Conservation (phyloP, 2,113 vertebrate genomes). For the Embiotoca jacksoni region DNA sequence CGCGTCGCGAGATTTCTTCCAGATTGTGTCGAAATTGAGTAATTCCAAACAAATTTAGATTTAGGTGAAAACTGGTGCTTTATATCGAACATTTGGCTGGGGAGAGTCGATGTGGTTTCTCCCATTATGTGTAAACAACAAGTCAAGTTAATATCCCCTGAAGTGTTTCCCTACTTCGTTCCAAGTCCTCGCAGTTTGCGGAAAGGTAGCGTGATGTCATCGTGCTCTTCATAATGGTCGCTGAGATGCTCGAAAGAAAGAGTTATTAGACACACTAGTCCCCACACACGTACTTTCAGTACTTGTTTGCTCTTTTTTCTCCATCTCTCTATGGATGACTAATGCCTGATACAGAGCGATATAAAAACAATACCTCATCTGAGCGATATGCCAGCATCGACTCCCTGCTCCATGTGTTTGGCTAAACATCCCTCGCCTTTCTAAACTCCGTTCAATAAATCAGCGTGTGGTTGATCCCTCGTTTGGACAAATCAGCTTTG, state of each 20-base stretch:
- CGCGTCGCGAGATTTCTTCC: slow-evolving; percentile 55
- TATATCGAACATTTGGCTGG: slow-evolving; percentile 43
- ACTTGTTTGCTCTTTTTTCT: slow-evolving; percentile 44
- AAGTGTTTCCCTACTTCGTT: slow-evolving; percentile 58
- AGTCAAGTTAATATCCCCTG: slow-evolving; percentile 60
- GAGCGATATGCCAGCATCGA: slow-evolving; percentile 47
- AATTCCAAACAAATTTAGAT: slow-evolving; percentile 69
- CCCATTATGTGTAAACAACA: slow-evolving; percentile 56
- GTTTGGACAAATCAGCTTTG: slow-evolving; percentile 63
- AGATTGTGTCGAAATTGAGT: slow-evolving; percentile 66
- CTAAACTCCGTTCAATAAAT: slow-evolving; percentile 56
- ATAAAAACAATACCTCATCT: slow-evolving; percentile 75
- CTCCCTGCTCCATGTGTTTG: slow-evolving; percentile 71
- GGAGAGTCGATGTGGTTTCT: slow-evolving; percentile 47
- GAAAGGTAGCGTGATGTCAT: slow-evolving; percentile 68
- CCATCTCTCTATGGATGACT: slow-evolving; percentile 61
- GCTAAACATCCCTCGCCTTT: slow-evolving; percentile 38
- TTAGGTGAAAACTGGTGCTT: slow-evolving; percentile 63
- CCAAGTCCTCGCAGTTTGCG: slow-evolving; percentile 36
- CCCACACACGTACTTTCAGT: slow-evolving; percentile 58
- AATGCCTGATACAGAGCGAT: slow-evolving; percentile 63
- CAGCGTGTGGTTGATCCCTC: slow-evolving; percentile 59
- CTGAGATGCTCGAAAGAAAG: slow-evolving; percentile 35
- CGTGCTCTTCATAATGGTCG: slow-evolving; percentile 42
- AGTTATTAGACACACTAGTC: slow-evolving; percentile 52